Conservation (phyloP, 2,888 invertebrate species). For the Rotaria socialis region DNA sequence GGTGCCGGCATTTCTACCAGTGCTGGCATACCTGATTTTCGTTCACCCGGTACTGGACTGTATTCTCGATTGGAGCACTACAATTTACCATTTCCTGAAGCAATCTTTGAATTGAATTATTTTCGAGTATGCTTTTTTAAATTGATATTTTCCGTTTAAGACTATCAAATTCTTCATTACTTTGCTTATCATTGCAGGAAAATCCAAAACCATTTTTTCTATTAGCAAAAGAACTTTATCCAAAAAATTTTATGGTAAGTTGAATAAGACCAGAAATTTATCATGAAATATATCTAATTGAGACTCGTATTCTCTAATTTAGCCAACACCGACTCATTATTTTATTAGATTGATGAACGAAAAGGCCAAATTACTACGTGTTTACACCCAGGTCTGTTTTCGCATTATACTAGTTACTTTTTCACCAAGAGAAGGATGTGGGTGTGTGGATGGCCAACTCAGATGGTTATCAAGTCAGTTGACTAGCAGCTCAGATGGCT, state of each 20-base stretch:
- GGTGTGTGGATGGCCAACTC: too few species aligned
- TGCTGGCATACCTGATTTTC: constrained; percentile 91
- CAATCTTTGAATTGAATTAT: constrained; percentile 83
- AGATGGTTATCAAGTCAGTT: too few species aligned
- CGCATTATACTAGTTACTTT: too few species aligned
- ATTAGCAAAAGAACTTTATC: constrained; percentile 81
- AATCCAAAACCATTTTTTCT: constrained; percentile 89
- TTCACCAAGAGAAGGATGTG: too few species aligned
- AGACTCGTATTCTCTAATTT: constrained; percentile 48
- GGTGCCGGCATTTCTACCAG: constrained; percentile 97
- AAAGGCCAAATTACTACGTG: constrained; percentile 67
- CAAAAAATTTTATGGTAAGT: constrained; percentile 70
- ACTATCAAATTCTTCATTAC: background rate
- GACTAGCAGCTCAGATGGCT: too few species aligned
- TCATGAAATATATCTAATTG: background rate
- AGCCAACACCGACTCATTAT: constrained; percentile 82
- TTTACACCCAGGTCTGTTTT: constrained; percentile 63
- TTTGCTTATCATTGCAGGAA: constrained; percentile 58
- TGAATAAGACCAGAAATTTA: constrained; percentile 11
- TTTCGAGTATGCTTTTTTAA: constrained; percentile 62
- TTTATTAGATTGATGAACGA: constrained; percentile 79
- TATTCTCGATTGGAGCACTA: constrained; percentile 86
- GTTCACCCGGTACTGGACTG: constrained; percentile 83
- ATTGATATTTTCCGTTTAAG: background rate
- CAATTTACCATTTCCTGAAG: constrained; percentile 81